Conservation (phyloP, 1,140 invertebrate genomes). For the Sinella curviseta region DNA sequence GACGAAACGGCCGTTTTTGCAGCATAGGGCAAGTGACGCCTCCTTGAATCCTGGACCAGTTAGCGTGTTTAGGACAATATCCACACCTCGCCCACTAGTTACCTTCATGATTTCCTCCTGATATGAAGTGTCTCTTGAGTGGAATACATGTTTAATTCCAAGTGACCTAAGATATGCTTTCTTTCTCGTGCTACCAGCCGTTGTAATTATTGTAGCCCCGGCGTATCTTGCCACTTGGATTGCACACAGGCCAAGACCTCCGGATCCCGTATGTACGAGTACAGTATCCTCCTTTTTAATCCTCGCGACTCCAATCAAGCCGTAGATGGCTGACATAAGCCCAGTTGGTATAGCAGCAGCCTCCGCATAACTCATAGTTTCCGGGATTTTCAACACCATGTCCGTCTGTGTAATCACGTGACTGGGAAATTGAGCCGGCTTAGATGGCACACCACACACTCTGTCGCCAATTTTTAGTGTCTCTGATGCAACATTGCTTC, state of each 20-base stretch:
- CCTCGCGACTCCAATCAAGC: slow-evolving; percentile 8
- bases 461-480: slow-evolving; percentile 11
- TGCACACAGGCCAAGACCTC: slow-evolving; percentile 63
- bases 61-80: slow-evolving; percentile 35
- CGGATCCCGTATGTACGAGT: slow-evolving; percentile 64
- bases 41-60: slow-evolving; percentile 36
- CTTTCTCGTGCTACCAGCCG: slow-evolving; percentile 31
- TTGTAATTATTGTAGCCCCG: slow-evolving; percentile 49
- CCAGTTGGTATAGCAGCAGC: slow-evolving; percentile 23
- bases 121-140: slow-evolving; percentile 29
- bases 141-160: slow-evolving; percentile 27
- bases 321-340: background rate
- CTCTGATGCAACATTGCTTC: background rate
- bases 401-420: slow-evolving; percentile 16
- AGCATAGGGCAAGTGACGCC: slow-evolving; percentile 11
- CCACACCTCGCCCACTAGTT: slow-evolving; percentile 25
- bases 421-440: slow-evolving; percentile 6
- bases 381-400: background rate
- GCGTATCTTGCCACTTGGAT: slow-evolving; percentile 60
- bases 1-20: slow-evolving; percentile 23
- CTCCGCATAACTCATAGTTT: slow-evolving; percentile 14
- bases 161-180: slow-evolving; percentile 2
- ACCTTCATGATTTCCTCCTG: slow-evolving; percentile 24
- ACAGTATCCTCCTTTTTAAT: slow-evolving; percentile 58
- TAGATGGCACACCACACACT: slow-evolving; percentile 3